Evolutionary conservation across 2,888 invertebrate species (phyloP), one percentile per base, ranked within the genome.

Genomic region (Globia sparganii): DNA sequence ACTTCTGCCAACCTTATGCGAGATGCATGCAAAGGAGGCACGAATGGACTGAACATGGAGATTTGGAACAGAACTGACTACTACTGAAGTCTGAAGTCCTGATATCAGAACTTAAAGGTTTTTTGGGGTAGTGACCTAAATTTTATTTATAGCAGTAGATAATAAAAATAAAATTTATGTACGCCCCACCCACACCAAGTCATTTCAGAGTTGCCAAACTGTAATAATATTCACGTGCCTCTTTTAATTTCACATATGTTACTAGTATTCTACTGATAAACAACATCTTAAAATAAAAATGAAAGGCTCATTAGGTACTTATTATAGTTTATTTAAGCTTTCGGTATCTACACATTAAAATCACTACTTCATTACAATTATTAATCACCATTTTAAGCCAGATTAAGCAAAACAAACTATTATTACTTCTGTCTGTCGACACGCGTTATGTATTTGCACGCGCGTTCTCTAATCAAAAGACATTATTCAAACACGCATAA

Each of bases 401-500:
- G 64, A 80, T 83, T 77, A 75, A 59, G 34, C 18, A 21, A 77
- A 78, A 81, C 67, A 80, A 84, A 80, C 78, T 72, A 46, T 43
- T 43, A 21, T 72, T 58, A 74, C 67, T 83, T 66, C 53, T 62
- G 31, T 68, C 56, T 72, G 69, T 75, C 70, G 67, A 70, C 78
- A 88, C 78, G 80, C 77, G 40, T 76, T 72, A 53, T 71, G 73
- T 75, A 80, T 75, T 70, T 56, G 75, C 79, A 62, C 81, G 81
- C 81, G 81, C 83, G 68, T 77, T 61, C 37, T 66, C 56, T 73
- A 77, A 87, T 87, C 83, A 80, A 66, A 80, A 49, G 28, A 59
- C 73, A 76, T 79, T 88, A 80, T 78, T 84, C 56, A 65, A 74
- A 66, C 85, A 85, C 83, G 85, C 80, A 74, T 83, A 58, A 56